These are phyloP conservation scores for Melanogrammus aeglefinus DNA, from an alignment of 2,797 vertebrate species.

Conservation along the genomic window DNA sequence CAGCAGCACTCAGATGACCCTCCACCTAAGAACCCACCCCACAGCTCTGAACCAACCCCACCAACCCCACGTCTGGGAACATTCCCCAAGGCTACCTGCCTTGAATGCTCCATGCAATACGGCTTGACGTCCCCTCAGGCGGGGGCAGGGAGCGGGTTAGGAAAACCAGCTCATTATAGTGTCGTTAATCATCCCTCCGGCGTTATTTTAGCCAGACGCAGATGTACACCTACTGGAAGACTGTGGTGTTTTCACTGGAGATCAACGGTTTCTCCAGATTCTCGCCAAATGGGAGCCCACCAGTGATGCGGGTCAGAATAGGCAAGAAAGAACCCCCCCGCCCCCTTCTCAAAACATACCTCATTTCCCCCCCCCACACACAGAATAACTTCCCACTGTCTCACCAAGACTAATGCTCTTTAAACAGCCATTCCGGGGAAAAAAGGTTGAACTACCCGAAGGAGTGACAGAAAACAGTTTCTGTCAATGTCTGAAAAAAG, in stretches of 20 bases:
- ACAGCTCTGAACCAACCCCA: conserved; percentile 10
- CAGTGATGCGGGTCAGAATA: not conserved
- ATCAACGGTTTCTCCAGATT: not conserved
- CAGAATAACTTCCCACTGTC: conserved; percentile 19
- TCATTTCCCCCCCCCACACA: not conserved
- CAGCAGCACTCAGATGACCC: conserved; percentile 26
- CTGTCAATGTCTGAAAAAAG: conserved; percentile 7
- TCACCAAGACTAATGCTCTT: conserved; percentile 26
- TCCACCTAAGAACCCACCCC: not conserved
- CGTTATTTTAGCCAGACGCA: conserved; percentile 33
- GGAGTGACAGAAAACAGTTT: conserved; percentile 35
- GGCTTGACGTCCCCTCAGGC: conserved; percentile 33
- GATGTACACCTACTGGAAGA: conserved; percentile 14
- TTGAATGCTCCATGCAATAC: conserved; percentile 32
- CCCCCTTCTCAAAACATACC: conserved; percentile 35
- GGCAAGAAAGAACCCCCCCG: conserved; percentile 5
- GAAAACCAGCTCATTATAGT: conserved; percentile 35
- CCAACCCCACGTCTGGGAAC: conserved; percentile 12
- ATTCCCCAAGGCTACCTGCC: conserved; percentile 29
- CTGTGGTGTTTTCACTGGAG: conserved; percentile 30
- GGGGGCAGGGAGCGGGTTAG: conserved; percentile 15
- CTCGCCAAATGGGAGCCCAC: conserved; percentile 21
- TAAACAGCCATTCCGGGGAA: conserved; percentile 1
- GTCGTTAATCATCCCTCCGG: conserved; percentile 39
- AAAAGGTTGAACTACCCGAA: conserved; percentile 20